Percentiles rank a stretch among this genome's conserved stretches.
Evolutionary conservation across 2,888 invertebrate genomes (phyloP).

Genomic region (Congeria kusceri): DNA sequence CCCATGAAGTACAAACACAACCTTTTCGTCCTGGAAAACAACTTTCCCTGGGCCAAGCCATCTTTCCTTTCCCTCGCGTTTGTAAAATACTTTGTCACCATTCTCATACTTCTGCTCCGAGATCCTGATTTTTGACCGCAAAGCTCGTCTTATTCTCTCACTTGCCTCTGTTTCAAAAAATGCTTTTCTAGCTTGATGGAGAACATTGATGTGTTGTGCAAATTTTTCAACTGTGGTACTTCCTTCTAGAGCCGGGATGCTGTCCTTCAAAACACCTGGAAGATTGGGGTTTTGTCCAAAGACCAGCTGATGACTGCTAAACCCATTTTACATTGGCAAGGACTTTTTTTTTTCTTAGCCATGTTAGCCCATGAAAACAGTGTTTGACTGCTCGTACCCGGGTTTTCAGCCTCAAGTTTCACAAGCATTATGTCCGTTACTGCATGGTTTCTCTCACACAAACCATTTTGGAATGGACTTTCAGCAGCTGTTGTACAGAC

Average conservation of each 20-base stretch:
- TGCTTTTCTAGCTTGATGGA: conserved; percentile 48
- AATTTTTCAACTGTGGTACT: conserved; percentile 40
- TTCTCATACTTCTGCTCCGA: conserved; percentile 61
- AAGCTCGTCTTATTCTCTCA: conserved; percentile 61
- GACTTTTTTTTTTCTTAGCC: conserved; percentile 49
- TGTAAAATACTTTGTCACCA: conserved; percentile 66
- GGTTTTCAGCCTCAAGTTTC: conserved; percentile 41
- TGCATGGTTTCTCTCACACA: conserved; percentile 49
- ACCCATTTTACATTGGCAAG: conserved; percentile 56
- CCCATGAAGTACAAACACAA: conserved; percentile 66
- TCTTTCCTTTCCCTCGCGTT: conserved; percentile 52
- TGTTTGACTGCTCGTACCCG: conserved; percentile 8
- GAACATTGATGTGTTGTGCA: conserved; percentile 36
- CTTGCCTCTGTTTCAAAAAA: conserved; percentile 59
- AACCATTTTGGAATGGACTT: conserved; percentile 47
- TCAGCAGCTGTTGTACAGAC: conserved; percentile 35
- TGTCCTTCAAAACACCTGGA: conserved; percentile 37
- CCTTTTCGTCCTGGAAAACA: conserved; percentile 70
- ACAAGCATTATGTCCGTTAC: conserved; percentile 53
- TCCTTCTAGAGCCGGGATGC: conserved; percentile 42
- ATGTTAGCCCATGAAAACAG: conserved; percentile 49
- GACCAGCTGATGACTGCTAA: conserved; percentile 41
- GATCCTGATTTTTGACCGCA: conserved; percentile 57
- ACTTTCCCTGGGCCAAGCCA: conserved; percentile 66
- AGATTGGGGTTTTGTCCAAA: conserved; percentile 51